Evolutionary conservation across 2,797 vertebrate genomes (phyloP), one percentile per base, ranked within the genome.

Genomic region (Limnodromus scolopaceus): DNA sequence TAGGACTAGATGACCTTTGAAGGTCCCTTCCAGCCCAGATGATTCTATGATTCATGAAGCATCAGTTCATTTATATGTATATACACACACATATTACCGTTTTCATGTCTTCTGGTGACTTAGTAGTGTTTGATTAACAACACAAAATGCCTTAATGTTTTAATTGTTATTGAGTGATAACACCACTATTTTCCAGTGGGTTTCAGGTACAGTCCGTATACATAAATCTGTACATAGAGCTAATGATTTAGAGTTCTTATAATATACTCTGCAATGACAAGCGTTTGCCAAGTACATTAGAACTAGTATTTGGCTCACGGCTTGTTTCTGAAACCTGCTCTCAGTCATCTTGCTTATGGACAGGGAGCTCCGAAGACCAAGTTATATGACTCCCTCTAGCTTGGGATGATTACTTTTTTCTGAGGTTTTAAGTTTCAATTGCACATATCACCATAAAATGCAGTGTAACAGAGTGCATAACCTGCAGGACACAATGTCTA

Each of bases 61-160:
- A 25, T 1, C 6, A 25, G 13, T 23, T 48, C 1, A 3, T 54
- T 87, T 36, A 7, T 6, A 11, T 8, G 13, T 5, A 30, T 6
- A 27, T 2, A 18, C 0, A 19, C 6, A 10, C 8, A 4, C 2
- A 19, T 10, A 25, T 7, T 55, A 30, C 6, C 4, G 14, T 17
- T 48, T 65, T 12, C 3, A 11, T 63, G 41, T 19, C 53, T 77
- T 38, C 27, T 58, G 28, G 13, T 57, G 8, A n/a, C 5, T 54
- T 51, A 22, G 14, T 66, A 39, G 32, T 20, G 7, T 64, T 89
- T 32, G 30, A 36, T 82, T 78, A 39, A 20, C 18, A 28, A 60
- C 11, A 25, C 1, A 53, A 24, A 86, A 75, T 36, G 58, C 20
- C 22, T 39, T 25, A 32, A 9, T 3, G 1, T 6, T 66, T 79